A percentile compares a stretch with the other conserved stretches of the same genome.
phyloP scores from a whole-genome alignment of 2,113 vertebrate species.

The Kryptolebias marmoratus region DNA sequence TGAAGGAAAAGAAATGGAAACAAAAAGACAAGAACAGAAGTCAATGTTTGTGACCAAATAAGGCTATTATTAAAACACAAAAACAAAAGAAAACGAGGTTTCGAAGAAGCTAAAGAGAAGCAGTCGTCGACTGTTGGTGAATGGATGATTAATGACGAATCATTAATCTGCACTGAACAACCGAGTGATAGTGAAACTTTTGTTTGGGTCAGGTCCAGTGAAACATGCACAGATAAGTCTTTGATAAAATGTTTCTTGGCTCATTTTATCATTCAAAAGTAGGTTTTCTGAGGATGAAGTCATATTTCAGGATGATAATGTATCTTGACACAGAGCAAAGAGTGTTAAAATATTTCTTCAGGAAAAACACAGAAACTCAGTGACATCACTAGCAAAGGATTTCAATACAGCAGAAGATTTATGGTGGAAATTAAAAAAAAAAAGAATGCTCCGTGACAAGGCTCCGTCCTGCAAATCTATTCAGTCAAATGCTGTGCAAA shows the following conservation, averaged over 20 bases:
- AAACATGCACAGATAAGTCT: not conserved
- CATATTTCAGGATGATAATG: not conserved
- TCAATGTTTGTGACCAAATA: no score
- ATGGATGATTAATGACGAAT: not conserved
- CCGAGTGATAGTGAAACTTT: not conserved
- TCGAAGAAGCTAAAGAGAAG: not conserved
- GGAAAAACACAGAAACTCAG: not conserved
- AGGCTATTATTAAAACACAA: no score
- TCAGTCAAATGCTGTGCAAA: no score
- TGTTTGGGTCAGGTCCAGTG: not conserved
- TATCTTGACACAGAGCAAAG: not conserved
- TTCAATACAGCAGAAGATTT: not conserved
- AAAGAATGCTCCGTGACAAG: not conserved
- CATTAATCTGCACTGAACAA: not conserved
- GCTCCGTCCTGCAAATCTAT: not conserved
- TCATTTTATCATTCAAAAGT: not conserved
- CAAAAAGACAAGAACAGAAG: not conserved
- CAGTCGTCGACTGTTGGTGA: not conserved
- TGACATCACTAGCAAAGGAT: not conserved
- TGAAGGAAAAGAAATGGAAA: not conserved
- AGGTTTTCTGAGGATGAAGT: not conserved
- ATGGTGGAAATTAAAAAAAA: not conserved
- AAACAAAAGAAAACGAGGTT: not conserved
- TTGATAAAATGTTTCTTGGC: no score
- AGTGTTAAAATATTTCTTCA: not conserved